phyloP scores from a whole-genome alignment of 2,113 vertebrate species.

The Numenius arquata region DNA sequence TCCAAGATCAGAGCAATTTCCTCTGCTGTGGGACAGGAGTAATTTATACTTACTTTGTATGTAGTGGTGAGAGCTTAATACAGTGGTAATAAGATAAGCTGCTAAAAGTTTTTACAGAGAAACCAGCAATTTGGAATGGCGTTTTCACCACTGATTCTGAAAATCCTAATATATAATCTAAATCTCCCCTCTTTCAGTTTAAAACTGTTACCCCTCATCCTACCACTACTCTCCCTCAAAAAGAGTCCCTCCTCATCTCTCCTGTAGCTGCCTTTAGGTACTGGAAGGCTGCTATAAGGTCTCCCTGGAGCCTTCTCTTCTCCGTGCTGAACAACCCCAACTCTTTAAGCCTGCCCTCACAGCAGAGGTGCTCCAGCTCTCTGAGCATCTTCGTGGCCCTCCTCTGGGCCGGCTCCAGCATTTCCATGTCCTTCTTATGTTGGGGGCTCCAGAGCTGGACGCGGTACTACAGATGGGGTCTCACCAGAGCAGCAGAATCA shows the following conservation, averaged over 20 bases:
- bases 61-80: background rate
- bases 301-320: background rate
- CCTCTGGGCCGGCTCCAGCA: background rate
- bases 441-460: background rate
- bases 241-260: background rate
- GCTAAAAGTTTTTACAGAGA: conserved; percentile 3
- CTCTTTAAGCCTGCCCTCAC: background rate
- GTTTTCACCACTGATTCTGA: background rate
- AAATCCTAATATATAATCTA: background rate
- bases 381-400: background rate
- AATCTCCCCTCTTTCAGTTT: background rate
- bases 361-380: background rate
- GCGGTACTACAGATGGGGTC: background rate
- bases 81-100: background rate
- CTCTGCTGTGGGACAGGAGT: background rate
- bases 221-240: background rate
- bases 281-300: background rate
- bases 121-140: background rate
- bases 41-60: background rate
- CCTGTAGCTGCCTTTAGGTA: background rate
- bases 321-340: background rate
- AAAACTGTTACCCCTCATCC: background rate
- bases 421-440: background rate
- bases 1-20: background rate
- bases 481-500: background rate